Base-by-base conservation (phyloP, 2,888 invertebrate species). In the Zygogramma bicolorata region DNA sequence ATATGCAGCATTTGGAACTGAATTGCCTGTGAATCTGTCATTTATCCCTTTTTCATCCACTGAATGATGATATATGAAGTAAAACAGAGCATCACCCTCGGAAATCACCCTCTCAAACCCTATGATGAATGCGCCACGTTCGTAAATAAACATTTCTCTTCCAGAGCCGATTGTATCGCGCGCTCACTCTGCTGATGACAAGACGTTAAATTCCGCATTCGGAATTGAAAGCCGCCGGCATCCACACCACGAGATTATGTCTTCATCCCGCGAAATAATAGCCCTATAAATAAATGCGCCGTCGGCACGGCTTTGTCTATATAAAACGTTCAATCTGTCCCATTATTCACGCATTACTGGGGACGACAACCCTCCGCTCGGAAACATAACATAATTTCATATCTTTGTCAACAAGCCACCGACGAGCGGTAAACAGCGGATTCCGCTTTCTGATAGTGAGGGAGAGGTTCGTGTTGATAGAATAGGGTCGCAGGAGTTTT, bases 241-340 rank as follows among this genome's bases (percentile, higher is more conserved):
- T 13, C 25, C 53, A 22, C 53, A 13, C 27, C 53, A 25, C 22
- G 25, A 53, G 53, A 53, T 53, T 53, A 53, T 53, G 53, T 53
- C 53, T 53, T 53, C 53, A 22, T 53, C 27, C 27, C 53, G 53
- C 25, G n/a, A 27, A 27, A 53, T 53, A 53, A 53, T 53, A 53
- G 53, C 53, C 25, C 53, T 53, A 53, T 53, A 53, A 53, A 53
- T 53, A 27, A 53, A 53, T 53, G 53, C 27, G 27, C 13, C 27
- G n/a, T 53, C 13, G n/a, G 25, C 53, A 25, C 53, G 2, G 53
- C 53, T 25, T 53, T 53, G 53, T 53, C 53, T 53, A 53, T 53
- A 53, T 53, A 27, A 53, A 53, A 53, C 53, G 53, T 53, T 53
- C 53, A 53, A 53, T 53, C 53, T 53, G 53, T 27, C 53, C 53